phyloP scores from a whole-genome alignment of 2,113 vertebrate genomes.

The Syngnathus scovelli region DNA sequence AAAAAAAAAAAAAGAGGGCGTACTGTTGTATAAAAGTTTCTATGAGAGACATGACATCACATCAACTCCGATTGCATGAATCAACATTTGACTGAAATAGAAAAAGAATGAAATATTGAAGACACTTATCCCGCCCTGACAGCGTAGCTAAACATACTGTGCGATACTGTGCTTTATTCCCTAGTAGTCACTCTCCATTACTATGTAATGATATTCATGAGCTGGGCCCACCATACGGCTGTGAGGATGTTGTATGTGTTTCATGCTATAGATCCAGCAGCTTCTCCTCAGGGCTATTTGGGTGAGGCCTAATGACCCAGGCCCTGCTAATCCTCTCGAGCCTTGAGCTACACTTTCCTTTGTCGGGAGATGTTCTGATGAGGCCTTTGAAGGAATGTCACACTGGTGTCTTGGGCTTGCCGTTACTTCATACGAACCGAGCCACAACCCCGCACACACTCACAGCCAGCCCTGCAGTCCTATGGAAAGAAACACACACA shows the following conservation, averaged over 20 bases:
- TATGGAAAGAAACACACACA: slow-evolving; percentile 17
- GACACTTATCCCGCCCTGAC: slow-evolving; percentile 6
- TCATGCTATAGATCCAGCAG: slow-evolving; percentile 53
- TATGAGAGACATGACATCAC: neutral
- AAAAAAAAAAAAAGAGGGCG: neutral
- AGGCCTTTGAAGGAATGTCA: slow-evolving; percentile 68
- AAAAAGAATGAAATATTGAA: slow-evolving; percentile 8
- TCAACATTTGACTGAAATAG: slow-evolving; percentile 8
- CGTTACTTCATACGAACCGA: slow-evolving; percentile 16
- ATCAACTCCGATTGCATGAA: neutral
- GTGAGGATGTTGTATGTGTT: slow-evolving; percentile 41
- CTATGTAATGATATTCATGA: slow-evolving; percentile 69
- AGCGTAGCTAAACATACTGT: slow-evolving; percentile 31
- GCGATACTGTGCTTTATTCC: slow-evolving; percentile 35
- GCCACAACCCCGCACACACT: slow-evolving; percentile 8
- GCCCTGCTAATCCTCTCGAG: slow-evolving; percentile 47
- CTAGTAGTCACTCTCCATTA: slow-evolving; percentile 50
- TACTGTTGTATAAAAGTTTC: neutral
- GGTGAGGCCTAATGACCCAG: slow-evolving; percentile 60
- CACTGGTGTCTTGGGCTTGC: slow-evolving; percentile 48
- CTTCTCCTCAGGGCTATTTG: slow-evolving; percentile 49
- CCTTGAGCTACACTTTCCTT: slow-evolving; percentile 25
- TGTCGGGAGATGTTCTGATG: slow-evolving; percentile 44
- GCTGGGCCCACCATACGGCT: slow-evolving; percentile 48
- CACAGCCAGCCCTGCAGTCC: slow-evolving; percentile 33